These are phyloP conservation scores for Tetramorium alpestre DNA, from an alignment of 1,140 invertebrate species.

Conservation along the genomic window DNA sequence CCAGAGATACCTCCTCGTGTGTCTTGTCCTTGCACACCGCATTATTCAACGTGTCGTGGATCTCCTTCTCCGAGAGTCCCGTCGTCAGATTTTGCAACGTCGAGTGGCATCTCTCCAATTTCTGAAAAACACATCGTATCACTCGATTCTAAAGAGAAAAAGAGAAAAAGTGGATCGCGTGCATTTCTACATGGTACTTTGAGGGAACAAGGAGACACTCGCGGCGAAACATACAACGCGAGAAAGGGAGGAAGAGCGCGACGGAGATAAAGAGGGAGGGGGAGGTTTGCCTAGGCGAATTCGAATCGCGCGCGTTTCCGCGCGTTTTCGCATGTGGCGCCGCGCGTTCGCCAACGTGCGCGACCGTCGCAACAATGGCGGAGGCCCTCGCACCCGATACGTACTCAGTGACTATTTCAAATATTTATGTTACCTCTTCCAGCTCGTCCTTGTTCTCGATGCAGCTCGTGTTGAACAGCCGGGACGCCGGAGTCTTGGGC, in stretches of 20 bases:
- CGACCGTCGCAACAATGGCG: constrained; percentile 83
- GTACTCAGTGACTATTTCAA: constrained; percentile 81
- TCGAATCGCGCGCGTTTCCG: constrained; percentile 75
- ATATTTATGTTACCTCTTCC: constrained; percentile 90
- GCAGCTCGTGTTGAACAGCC: constrained; percentile 87
- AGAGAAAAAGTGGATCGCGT: background rate
- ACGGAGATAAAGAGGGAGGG: no score
- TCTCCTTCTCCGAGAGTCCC: constrained; percentile 96
- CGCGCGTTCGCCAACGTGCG: constrained; percentile 75
- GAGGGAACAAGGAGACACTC: no score
- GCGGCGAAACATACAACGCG: no score
- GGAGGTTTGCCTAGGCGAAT: background rate
- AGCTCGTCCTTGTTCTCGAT: constrained; percentile 94
- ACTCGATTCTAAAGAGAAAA: background rate
- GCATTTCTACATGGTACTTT: background rate
- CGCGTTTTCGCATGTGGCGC: constrained; percentile 76
- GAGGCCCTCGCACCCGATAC: constrained; percentile 81
- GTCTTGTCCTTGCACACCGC: constrained; percentile 94
- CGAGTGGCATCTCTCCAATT: constrained; percentile 94
- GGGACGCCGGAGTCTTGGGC: constrained; percentile 77
- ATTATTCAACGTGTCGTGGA: constrained; percentile 95
- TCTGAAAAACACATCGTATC: constrained; percentile 88
- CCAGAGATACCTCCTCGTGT: constrained; percentile 96
- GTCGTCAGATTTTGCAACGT: constrained; percentile 91
- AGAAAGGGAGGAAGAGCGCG: no score